Conservation (phyloP, 2,888 invertebrate species). For the Rhimphoctona megacephalus region DNA sequence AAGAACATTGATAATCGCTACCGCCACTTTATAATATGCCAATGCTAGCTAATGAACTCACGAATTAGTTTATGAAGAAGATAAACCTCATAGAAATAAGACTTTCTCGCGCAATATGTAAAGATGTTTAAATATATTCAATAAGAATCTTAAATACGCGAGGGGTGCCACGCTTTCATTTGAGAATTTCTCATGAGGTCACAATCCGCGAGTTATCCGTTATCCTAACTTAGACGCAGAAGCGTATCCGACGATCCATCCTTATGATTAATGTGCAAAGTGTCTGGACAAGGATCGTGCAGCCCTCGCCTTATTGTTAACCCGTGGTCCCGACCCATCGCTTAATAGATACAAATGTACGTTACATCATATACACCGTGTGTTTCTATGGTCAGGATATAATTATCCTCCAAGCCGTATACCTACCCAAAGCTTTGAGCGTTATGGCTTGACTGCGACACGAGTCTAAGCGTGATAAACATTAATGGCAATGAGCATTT, state of each 20-base stretch:
- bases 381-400: slow-evolving; percentile 64
- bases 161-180: not conserved
- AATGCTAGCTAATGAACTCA: not conserved
- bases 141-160: not conserved
- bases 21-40: not conserved
- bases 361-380: slow-evolving; percentile 38
- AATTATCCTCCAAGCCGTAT: slow-evolving; percentile 72
- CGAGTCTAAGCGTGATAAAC: slow-evolving; percentile 8
- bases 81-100: not conserved
- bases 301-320: slow-evolving; percentile 73
- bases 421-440: slow-evolving; percentile 12
- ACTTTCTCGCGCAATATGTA: not conserved
- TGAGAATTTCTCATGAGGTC: slow-evolving; percentile 10
- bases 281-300: slow-evolving; percentile 70
- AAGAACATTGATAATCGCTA: slow-evolving; percentile 1
- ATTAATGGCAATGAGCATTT: not conserved
- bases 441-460: slow-evolving; percentile 2
- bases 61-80: too few species aligned
- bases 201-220: not conserved
- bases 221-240: slow-evolving; percentile 12
- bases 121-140: not conserved
- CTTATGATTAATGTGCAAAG: slow-evolving; percentile 74
- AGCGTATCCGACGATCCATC: slow-evolving; percentile 55
- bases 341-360: slow-evolving; percentile 79
- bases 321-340: slow-evolving; percentile 60